Evolutionary conservation across 2,113 vertebrate species (phyloP).

Genomic region (Nycticebus coucang): DNA sequence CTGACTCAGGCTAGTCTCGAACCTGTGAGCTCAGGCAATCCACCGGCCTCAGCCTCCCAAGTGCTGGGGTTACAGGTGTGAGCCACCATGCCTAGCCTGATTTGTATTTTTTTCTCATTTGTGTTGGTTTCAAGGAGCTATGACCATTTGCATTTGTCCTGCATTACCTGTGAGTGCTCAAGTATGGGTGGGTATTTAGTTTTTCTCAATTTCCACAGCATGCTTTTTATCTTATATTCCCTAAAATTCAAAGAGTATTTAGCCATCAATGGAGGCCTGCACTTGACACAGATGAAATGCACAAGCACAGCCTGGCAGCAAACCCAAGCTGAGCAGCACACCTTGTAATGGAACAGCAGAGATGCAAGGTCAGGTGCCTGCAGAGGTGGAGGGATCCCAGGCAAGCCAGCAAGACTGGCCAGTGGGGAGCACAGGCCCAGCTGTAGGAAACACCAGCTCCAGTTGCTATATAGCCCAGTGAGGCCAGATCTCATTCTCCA

Average conservation of each 20-base stretch:
- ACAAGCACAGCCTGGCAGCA: not conserved
- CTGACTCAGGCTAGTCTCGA: no score
- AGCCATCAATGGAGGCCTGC: not conserved
- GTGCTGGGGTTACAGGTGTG: no score
- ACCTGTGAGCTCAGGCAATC: no score
- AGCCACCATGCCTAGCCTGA: no score
- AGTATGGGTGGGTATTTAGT: not conserved
- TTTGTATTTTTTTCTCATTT: no score
- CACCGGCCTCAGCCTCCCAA: no score
- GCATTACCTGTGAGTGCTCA: not conserved
- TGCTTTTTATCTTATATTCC: not conserved
- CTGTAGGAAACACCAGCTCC: not conserved
- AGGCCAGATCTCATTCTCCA: not conserved
- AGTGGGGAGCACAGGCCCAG: not conserved
- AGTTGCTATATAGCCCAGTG: not conserved
- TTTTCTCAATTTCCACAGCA: conserved; percentile 29
- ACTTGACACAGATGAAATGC: not conserved
- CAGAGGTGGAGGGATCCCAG: not conserved
- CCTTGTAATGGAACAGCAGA: not conserved
- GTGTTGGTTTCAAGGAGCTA: not conserved
- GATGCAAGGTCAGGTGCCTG: not conserved
- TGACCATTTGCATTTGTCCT: not conserved
- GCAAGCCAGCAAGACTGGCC: not conserved
- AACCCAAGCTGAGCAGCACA: not conserved
- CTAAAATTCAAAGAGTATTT: not conserved